phyloP scores from a whole-genome alignment of 2,113 vertebrate species.

The Fulica atra region DNA sequence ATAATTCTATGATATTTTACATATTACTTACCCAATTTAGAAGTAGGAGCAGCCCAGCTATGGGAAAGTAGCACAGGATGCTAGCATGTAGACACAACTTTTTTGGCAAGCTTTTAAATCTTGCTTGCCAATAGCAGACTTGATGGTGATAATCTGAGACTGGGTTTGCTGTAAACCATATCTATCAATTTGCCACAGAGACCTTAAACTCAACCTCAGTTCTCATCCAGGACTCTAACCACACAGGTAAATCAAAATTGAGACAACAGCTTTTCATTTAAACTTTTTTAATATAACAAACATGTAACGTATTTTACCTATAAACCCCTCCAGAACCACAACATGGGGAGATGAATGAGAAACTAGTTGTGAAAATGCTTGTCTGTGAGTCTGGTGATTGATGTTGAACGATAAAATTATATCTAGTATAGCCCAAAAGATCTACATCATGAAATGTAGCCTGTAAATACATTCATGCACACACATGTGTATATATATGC shows the following conservation, averaged over 20 bases:
- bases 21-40: neutral
- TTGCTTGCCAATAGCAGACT: neutral
- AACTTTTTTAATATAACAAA: neutral
- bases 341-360: neutral
- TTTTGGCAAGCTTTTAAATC: neutral
- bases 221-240: neutral
- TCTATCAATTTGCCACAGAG: neutral
- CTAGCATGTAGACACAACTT: fast-evolving
- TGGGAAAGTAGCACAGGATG: neutral
- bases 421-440: neutral
- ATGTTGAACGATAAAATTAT: neutral
- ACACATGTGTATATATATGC: too few species aligned
- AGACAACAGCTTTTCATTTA: neutral
- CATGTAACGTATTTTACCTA: neutral
- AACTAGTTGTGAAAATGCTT: neutral
- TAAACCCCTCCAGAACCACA: neutral
- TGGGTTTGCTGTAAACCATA: neutral
- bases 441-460: neutral
- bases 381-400: neutral
- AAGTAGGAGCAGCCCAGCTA: neutral
- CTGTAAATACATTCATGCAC: neutral
- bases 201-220: neutral
- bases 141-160: neutral
- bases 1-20: neutral
- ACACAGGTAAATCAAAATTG: neutral